Percentiles rank a stretch among this genome's conserved stretches.
phyloP scores from a whole-genome alignment of 2,113 vertebrate genomes.

The Sitta europaea region DNA sequence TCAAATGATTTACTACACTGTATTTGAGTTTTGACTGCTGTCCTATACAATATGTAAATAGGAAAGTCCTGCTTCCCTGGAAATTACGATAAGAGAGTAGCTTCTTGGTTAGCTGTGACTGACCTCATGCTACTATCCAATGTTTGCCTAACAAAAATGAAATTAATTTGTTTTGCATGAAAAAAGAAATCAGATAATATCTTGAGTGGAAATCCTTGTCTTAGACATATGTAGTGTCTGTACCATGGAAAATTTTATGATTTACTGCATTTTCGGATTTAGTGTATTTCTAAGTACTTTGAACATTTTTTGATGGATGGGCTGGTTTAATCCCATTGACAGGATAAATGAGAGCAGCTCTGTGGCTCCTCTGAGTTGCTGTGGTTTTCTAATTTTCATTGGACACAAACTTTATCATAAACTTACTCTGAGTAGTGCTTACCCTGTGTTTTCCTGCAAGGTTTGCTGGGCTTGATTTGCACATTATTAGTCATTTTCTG shows the following conservation, averaged over 20 bases:
- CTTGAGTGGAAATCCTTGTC: not conserved
- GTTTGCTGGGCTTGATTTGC: not conserved
- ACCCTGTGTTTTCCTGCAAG: not conserved
- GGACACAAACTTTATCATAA: not conserved
- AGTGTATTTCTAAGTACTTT: not conserved
- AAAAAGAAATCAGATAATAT: not conserved
- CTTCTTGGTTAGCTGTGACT: not conserved
- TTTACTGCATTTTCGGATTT: not conserved
- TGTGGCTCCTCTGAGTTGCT: not conserved
- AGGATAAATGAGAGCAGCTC: not conserved
- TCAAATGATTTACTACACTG: not conserved
- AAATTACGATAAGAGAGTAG: not conserved
- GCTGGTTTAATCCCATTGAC: not conserved
- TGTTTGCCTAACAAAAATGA: not conserved
- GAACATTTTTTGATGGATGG: not conserved
- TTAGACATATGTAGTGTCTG: not conserved
- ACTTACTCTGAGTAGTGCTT: not conserved
- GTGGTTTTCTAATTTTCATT: not conserved
- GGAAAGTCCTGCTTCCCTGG: constrained; percentile 5
- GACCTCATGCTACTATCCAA: not conserved
- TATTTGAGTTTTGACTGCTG: not conserved
- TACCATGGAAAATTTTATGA: not conserved
- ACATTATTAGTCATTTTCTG: not conserved
- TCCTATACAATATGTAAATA: not conserved
- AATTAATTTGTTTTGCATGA: not conserved